These are phyloP conservation scores for Nasonia vitripennis DNA, from an alignment of 1,140 invertebrate species.

Conservation along the genomic window DNA sequence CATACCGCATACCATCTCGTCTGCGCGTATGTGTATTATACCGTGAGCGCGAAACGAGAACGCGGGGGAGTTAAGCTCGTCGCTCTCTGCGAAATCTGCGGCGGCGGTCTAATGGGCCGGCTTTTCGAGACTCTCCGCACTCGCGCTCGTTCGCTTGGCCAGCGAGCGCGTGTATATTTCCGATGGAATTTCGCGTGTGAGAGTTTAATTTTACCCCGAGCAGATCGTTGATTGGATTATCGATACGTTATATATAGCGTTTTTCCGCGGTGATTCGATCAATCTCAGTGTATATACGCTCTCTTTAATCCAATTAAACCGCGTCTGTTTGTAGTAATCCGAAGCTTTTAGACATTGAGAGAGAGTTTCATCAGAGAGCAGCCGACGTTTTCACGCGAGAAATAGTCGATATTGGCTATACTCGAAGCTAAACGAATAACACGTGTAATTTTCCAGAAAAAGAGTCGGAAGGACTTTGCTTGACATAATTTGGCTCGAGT, in stretches of 20 bases:
- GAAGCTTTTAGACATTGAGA: no score
- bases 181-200: background rate
- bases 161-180: background rate
- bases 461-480: background rate
- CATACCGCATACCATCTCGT: background rate
- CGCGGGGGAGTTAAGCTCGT: background rate
- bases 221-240: background rate
- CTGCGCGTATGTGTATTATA: background rate
- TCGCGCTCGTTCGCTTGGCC: background rate
- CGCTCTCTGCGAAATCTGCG: background rate
- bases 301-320: no score
- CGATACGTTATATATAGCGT: background rate
- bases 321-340: no score
- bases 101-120: background rate
- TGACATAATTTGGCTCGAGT: no score
- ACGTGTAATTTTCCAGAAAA: background rate
- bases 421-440: no score
- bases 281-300: no score
- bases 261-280: background rate
- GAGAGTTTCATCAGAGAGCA: no score
- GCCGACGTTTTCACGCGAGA: no score
- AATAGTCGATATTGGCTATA: no score
- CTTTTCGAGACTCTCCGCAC: background rate
- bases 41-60: background rate
- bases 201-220: background rate